Evolutionary conservation across 37 sponge, comb jelly and placozoan genomes (phyloP), one percentile per base, ranked within the genome.

Genomic region (Bolinopsis microptera): DNA sequence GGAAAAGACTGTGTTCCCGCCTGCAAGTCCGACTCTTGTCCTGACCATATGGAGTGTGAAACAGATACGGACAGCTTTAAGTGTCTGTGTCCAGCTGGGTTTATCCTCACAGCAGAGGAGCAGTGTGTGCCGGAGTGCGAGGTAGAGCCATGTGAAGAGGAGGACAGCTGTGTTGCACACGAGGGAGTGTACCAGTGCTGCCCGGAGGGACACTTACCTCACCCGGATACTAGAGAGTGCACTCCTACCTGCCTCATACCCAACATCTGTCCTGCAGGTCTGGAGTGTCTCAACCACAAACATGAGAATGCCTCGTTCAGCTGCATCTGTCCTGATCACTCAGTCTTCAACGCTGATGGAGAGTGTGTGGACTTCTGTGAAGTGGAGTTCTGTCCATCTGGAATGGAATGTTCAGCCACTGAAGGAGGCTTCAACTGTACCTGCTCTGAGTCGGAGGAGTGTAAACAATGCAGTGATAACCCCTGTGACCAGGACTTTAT

Each of bases 161-260:
- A 28, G 3, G 31, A 30, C 3, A 30, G 31, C 26, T 72, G 75
- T 72, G 75, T 72, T 5, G n/a, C 13, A 5, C 75, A 72, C 31
- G 31, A 72, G 31, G 75, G 75, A 28, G 75, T 72, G 31, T 72
- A 72, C 75, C 75, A 72, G 75, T 72, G 61, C 13, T 48, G 61
- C 13, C 61, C 61, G 5, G 61, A 5, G 13, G 61, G 61, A 5
- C 61, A 48, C 61, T 13, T 48, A 5, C 61, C 61, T 13, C 61
- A 48, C 61, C 61, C 61, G 61, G 61, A 48, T 13, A 48, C 61
- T 21, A 2, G 75, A 21, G n/a, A 23, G n/a, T 72, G 75, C 18
- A 72, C 75, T n/a, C 75, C 75, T n/a, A 8, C 31, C 31, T 72
- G 75, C 26, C 27, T n/a, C 3, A 72, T 72, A 8, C 75, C 75